Conservation (phyloP, 1,140 invertebrate genomes). For the Planococcus citri region DNA sequence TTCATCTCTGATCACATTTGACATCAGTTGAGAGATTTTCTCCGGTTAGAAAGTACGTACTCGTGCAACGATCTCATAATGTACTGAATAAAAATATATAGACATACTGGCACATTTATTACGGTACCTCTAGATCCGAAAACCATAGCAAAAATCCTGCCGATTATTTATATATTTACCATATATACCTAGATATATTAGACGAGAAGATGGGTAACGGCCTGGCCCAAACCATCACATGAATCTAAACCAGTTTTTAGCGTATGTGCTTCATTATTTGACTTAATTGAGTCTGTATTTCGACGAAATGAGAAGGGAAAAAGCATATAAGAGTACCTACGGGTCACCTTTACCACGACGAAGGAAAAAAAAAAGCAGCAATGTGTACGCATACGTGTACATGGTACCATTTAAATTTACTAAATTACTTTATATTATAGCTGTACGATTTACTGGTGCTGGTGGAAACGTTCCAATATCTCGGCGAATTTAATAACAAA, state of each 20-base stretch:
- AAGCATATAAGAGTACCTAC: too few species aligned
- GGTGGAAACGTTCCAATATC: neutral
- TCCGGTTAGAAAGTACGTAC: neutral
- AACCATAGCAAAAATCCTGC: neutral
- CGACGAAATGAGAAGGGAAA: neutral
- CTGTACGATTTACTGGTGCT: too few species aligned
- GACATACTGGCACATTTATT: too few species aligned
- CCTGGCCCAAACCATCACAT: neutral
- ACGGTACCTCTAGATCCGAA: neutral
- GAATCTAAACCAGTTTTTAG: neutral
- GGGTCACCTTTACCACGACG: neutral
- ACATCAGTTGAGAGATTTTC: neutral
- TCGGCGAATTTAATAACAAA: neutral
- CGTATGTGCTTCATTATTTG: neutral
- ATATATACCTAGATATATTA: too few species aligned
- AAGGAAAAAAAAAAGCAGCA: too few species aligned
- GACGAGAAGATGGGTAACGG: neutral
- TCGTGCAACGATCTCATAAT: neutral
- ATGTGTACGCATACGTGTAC: too few species aligned
- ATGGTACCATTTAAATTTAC: neutral
- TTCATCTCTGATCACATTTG: too few species aligned
- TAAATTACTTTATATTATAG: too few species aligned
- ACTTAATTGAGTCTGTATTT: neutral
- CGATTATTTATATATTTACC: neutral
- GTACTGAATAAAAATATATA: neutral